Conservation (phyloP, 2,888 invertebrate species). For the Scrobipalpa atriplicella region DNA sequence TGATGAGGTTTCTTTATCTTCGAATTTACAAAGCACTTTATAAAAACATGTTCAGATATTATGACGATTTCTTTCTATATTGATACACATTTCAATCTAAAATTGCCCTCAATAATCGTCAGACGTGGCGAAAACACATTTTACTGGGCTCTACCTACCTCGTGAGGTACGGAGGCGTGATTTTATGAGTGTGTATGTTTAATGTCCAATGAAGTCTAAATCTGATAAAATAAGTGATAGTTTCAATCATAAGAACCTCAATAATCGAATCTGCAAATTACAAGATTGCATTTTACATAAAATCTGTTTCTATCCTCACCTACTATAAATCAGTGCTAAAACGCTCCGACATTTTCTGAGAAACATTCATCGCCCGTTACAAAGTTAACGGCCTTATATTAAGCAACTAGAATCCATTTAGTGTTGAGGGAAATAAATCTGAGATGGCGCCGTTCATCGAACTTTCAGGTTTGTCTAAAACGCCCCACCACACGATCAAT, state of each 20-base stretch:
- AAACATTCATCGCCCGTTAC: constrained; percentile 25
- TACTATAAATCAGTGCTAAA: neutral
- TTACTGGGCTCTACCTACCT: too few species aligned
- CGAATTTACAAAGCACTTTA: too few species aligned
- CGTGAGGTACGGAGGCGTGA: too few species aligned
- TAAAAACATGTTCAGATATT: too few species aligned
- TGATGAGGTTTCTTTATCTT: neutral
- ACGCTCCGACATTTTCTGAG: neutral
- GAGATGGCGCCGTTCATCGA: constrained; percentile 69
- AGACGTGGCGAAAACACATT: too few species aligned
- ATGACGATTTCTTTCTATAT: too few species aligned
- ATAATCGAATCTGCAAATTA: neutral
- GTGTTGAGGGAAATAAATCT: constrained; percentile 74
- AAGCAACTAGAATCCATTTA: constrained; percentile 72
- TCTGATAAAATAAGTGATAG: neutral
- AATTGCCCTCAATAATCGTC: too few species aligned
- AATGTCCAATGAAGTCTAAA: too few species aligned
- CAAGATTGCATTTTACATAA: neutral
- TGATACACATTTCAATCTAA: too few species aligned
- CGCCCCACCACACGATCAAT: neutral
- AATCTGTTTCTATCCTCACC: neutral
- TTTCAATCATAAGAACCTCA: neutral
- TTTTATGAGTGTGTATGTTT: too few species aligned
- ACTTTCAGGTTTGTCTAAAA: constrained; percentile 45
- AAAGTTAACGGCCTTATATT: constrained; percentile 44